A percentile compares a stretch with the other conserved stretches of the same genome.
phyloP scores from a whole-genome alignment of 2,113 vertebrate genomes.

The Pipra filicauda region DNA sequence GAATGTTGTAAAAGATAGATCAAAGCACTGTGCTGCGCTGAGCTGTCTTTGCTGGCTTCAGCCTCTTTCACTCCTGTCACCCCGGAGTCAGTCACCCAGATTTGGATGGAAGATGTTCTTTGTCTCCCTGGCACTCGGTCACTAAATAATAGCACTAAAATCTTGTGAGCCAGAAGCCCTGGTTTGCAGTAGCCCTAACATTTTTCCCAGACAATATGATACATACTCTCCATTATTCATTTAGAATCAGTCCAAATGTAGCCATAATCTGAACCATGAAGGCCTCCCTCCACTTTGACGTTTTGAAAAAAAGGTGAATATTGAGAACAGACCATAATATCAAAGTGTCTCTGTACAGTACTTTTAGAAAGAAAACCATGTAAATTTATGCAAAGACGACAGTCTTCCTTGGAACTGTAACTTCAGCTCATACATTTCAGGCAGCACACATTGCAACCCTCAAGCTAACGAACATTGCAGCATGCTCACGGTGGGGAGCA shows the following conservation, averaged over 20 bases:
- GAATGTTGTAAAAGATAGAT: conserved; percentile 13
- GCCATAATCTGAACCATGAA: background rate
- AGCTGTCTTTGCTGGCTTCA: background rate
- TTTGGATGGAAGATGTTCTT: background rate
- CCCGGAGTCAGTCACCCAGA: background rate
- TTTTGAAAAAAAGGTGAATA: background rate
- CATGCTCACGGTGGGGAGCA: fast-evolving
- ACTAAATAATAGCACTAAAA: conserved; percentile 18
- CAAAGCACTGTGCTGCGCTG: background rate
- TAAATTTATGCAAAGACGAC: background rate
- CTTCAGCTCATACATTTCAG: background rate
- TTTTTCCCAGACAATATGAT: background rate
- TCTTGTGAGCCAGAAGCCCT: background rate
- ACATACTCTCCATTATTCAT: background rate
- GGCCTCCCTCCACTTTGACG: background rate
- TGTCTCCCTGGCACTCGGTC: background rate
- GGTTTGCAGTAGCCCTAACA: background rate
- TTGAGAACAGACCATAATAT: background rate
- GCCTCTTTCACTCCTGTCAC: background rate
- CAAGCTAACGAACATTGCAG: background rate
- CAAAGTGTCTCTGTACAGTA: background rate
- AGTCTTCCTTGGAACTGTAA: background rate
- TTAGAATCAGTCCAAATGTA: background rate
- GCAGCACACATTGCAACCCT: background rate
- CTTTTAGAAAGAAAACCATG: background rate